Conservation (phyloP, 2,888 invertebrate genomes). For the Caenorhabditis sp. region DNA sequence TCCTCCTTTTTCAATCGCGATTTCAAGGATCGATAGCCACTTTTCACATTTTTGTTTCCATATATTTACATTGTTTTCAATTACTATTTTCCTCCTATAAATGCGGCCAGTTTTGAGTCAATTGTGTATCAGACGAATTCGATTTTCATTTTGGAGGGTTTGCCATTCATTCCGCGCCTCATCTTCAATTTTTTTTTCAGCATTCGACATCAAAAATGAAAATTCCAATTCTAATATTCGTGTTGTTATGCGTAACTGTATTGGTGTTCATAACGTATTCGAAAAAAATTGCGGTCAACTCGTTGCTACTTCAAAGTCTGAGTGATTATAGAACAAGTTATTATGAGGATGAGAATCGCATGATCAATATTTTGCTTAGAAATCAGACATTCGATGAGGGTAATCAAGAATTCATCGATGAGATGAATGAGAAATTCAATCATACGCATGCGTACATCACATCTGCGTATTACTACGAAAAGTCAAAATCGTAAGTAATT, state of each 20-base stretch:
- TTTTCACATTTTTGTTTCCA: no score
- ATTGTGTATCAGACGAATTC: no score
- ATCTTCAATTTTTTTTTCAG: not conserved
- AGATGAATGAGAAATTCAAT: conserved; percentile 7
- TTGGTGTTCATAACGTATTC: not conserved
- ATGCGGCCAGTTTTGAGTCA: no score
- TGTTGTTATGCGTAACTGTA: not conserved
- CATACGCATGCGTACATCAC: conserved; percentile 20
- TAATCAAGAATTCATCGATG: not conserved
- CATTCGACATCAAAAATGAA: not conserved
- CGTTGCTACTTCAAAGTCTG: not conserved
- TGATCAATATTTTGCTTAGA: not conserved
- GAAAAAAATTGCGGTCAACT: not conserved
- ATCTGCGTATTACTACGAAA: conserved; percentile 26
- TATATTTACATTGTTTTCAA: no score
- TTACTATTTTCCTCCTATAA: no score
- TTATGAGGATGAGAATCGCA: not conserved
- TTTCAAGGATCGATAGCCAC: no score
- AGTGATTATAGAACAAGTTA: not conserved
- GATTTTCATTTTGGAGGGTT: no score
- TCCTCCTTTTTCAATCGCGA: no score
- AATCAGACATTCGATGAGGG: not conserved
- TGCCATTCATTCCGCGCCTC: no score
- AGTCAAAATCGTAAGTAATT: conserved; percentile 30
- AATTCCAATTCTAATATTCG: not conserved